phyloP scores from a whole-genome alignment of 2,888 invertebrate species.

The Agriotes lineatus region DNA sequence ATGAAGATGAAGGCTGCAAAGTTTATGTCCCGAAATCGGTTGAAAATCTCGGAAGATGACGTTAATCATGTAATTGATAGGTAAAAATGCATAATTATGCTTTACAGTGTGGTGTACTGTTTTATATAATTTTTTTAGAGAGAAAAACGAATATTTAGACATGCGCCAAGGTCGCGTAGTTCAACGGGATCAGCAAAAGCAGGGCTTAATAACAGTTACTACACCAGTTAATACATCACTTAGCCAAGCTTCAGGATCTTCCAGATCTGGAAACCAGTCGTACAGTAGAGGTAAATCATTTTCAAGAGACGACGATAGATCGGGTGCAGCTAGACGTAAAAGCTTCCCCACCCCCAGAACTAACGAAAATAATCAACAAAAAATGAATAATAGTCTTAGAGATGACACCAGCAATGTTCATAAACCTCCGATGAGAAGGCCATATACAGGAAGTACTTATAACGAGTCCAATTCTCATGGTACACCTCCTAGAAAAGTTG shows the following conservation, averaged over 20 bases:
- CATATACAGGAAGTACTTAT: too few relatives aligned
- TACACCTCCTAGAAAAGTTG: too few relatives aligned
- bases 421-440: background rate
- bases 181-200: background rate
- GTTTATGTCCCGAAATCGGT: constrained; percentile 39
- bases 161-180: background rate
- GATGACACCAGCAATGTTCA: background rate
- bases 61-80: constrained; percentile 17
- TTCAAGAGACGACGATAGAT: too few relatives aligned
- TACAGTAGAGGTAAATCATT: too few relatives aligned
- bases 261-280: too few relatives aligned
- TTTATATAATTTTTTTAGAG: constrained; percentile 3
- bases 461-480: background rate
- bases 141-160: background rate
- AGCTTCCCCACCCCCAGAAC: too few relatives aligned
- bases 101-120: too few relatives aligned
- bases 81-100: too few relatives aligned
- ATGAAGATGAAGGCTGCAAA: constrained; percentile 48
- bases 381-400: background rate
- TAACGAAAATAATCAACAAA: too few relatives aligned
- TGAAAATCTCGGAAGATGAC: background rate
- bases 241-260: too few relatives aligned
- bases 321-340: too few relatives aligned
- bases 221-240: background rate
- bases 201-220: background rate